Evolutionary conservation across 2,888 invertebrate genomes (phyloP).

Genomic region (Neoitamus cyanurus): DNA sequence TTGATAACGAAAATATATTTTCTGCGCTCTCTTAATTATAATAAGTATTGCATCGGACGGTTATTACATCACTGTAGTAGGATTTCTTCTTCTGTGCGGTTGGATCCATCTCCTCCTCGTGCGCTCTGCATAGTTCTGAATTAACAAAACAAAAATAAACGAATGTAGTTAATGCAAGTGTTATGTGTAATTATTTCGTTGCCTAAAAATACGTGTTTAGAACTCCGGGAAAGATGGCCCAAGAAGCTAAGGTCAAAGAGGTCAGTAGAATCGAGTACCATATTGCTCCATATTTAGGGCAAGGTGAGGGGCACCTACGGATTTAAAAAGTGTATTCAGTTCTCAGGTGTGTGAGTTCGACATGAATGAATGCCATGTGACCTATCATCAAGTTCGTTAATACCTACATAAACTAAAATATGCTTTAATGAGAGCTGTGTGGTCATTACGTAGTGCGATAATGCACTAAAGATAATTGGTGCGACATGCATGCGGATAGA

Average conservation of each 20-base stretch:
- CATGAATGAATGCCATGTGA: not conserved
- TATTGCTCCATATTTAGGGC: not conserved
- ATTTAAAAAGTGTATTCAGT: not conserved
- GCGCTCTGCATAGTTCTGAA: not conserved
- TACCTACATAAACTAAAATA: not conserved
- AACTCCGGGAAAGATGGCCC: not conserved
- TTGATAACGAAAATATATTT: constrained; percentile 10
- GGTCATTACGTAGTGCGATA: not conserved
- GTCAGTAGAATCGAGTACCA: not conserved
- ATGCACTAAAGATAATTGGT: not conserved
- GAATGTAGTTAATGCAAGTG: not conserved
- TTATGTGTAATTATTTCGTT: not conserved
- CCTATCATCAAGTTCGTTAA: not conserved
- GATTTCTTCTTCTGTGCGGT: not conserved
- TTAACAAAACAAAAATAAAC: not conserved
- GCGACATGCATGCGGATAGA: not conserved
- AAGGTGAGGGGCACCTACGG: not conserved
- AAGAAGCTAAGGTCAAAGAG: not conserved
- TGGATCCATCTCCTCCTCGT: not conserved
- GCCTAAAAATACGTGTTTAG: not conserved
- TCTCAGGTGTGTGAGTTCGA: not conserved
- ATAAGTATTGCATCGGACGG: not conserved
- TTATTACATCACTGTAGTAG: not conserved
- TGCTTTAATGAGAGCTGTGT: not conserved
- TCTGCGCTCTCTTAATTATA: not conserved